These are phyloP conservation scores for Silvanus unidentatus DNA, from an alignment of 2,888 invertebrate genomes.

Conservation along the genomic window DNA sequence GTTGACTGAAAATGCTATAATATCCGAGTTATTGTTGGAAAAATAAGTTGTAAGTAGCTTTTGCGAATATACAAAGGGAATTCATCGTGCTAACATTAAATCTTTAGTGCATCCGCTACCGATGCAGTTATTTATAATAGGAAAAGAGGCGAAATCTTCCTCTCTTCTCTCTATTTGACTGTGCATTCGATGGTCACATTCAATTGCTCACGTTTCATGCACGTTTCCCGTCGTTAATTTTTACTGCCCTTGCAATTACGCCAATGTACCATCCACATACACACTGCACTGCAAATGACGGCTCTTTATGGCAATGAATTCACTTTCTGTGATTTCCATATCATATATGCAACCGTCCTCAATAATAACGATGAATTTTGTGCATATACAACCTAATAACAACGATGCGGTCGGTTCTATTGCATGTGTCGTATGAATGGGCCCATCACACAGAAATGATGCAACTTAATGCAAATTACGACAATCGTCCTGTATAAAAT, in stretches of 20 bases:
- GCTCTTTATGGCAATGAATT: constrained; percentile 24
- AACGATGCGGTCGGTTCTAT: too few relatives aligned
- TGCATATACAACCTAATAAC: too few relatives aligned
- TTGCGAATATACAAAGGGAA: constrained; percentile 29
- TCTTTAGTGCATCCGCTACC: constrained; percentile 35
- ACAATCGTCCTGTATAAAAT: too few relatives aligned
- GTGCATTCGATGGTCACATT: constrained; percentile 41
- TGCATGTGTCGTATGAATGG: too few relatives aligned
- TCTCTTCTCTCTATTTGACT: constrained; percentile 32
- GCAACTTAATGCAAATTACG: too few relatives aligned
- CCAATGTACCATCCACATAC: constrained; percentile 26
- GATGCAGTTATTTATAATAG: constrained; percentile 10
- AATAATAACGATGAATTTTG: constrained; percentile 2
- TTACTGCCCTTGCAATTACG: constrained; percentile 44
- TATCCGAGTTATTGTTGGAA: constrained; percentile 7
- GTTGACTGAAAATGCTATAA: not conserved
- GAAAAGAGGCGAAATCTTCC: constrained; percentile 18
- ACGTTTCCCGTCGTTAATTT: constrained; percentile 47
- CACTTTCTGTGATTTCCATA: constrained; percentile 17
- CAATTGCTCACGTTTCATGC: constrained; percentile 44
- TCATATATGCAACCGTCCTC: constrained; percentile 19
- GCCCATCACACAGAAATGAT: too few relatives aligned
- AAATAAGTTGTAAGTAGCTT: constrained; percentile 21
- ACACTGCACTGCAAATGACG: constrained; percentile 26
- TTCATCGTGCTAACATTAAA: constrained; percentile 34